Conservation (phyloP, 2,888 invertebrate species). For the Dromius quadrimaculatus region DNA sequence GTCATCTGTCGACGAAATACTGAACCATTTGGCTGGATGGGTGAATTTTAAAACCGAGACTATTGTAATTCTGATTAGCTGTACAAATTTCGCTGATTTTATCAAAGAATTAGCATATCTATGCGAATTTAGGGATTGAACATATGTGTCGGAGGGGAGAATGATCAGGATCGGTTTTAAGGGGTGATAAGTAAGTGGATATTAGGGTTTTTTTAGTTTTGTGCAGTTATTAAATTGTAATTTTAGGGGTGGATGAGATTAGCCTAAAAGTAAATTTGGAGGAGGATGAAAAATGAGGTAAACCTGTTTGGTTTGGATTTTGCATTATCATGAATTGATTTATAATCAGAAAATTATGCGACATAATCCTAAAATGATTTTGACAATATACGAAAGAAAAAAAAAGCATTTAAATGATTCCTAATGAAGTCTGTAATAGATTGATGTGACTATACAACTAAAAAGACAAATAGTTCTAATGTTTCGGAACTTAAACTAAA, state of each 20-base stretch:
- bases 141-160: slow-evolving; percentile 16
- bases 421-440: no score
- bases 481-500: no score
- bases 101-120: slow-evolving; percentile 45
- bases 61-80: slow-evolving; percentile 40
- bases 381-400: no score
- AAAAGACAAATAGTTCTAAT: no score
- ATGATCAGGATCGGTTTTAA: background rate
- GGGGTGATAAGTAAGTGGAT: slow-evolving; percentile 8
- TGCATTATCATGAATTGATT: no score
- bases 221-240: slow-evolving; percentile 16
- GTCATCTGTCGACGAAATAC: slow-evolving; percentile 39
- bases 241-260: background rate
- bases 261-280: background rate
- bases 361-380: no score
- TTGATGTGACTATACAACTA: no score
- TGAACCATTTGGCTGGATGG: slow-evolving; percentile 17
- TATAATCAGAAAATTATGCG: no score
- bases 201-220: slow-evolving; percentile 16
- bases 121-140: slow-evolving; percentile 18
- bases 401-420: no score
- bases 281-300: no score
- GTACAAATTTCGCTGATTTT: slow-evolving; percentile 37
- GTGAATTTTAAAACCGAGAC: background rate
- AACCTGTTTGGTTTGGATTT: no score